Base-by-base conservation (phyloP, 1,140 invertebrate genomes). In the Asobara japonica region DNA sequence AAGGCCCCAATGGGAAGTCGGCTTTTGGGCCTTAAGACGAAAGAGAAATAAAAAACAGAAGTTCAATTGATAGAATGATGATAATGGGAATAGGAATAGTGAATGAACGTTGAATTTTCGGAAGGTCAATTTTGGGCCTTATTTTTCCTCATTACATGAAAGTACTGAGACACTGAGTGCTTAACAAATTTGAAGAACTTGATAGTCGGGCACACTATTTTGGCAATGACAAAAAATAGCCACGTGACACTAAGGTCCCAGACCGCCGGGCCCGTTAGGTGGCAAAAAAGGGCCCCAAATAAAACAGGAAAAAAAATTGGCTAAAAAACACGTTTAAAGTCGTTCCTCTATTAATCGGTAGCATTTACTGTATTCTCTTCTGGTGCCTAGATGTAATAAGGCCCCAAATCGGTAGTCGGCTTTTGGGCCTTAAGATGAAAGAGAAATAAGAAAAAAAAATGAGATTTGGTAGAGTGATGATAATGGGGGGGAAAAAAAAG, bases 271-370 rank as follows among this genome's bases (percentile, higher is more conserved):
- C 41, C 41, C 41, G 2, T 18, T 45, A 3, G 13, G 41, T 13
- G 41, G 41, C 3, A 18, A 45, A 45, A 45, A 45, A 45, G 2
- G 8, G 41, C 41, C n/a, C 7, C 41, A 16, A 45, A 45, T 16
- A 16, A 45, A 45, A 45, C 41, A 45, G n/a, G n/a, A 16, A 16
- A 70, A 70, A 70, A 56, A 70, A 16, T 31, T 25, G 51, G 22
- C 25, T 45, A n/a, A 45, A 56, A 56, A 56, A 56, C 22, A 56
- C 25, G 51, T 25, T 45, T 25, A 61, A 65, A 71, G 69, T 64
- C 29, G 45, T 31, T 71, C 64, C 41, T 48, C 69, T 45, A 71
- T 36, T 61, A 33, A 70, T 36, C 18, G 62, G 62, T 65, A 56
- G 51, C 51, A 56, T 69, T 56, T 33, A 60, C 66, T 60, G 60